These are phyloP conservation scores for Mythimna impura DNA, from an alignment of 2,888 invertebrate genomes.

Conservation along the genomic window DNA sequence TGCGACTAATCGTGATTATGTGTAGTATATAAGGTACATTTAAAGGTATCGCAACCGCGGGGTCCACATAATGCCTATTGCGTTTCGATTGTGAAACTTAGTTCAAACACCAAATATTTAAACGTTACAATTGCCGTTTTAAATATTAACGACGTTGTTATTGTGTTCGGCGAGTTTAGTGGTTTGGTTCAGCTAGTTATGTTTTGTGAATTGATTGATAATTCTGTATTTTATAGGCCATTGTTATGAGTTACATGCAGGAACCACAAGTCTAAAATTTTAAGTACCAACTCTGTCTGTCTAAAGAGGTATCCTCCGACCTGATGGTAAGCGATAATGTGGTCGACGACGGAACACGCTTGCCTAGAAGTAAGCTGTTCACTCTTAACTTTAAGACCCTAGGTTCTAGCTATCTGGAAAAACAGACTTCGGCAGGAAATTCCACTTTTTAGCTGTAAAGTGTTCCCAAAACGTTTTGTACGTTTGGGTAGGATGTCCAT, in stretches of 20 bases:
- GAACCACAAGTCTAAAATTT: no score
- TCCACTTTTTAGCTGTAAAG: no score
- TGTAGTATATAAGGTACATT: constrained; percentile 1
- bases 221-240: background rate
- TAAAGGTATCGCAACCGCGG: constrained; percentile 29
- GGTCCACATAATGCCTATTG: constrained; percentile 40
- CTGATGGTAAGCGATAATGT: no score
- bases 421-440: no score
- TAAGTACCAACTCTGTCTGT: no score
- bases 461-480: no score
- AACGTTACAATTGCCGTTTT: constrained; percentile 56
- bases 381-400: no score
- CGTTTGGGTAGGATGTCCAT: no score
- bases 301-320: no score
- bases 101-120: constrained; percentile 57
- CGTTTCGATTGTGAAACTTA: constrained; percentile 47
- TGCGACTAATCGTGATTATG: constrained; percentile 19
- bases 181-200: constrained; percentile 11
- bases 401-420: no score
- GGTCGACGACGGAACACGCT: no score
- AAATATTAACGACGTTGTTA: constrained; percentile 48
- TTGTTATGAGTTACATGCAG: background rate
- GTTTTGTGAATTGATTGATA: constrained; percentile 14
- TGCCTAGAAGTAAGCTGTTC: no score
- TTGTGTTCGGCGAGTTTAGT: constrained; percentile 24